Evolutionary conservation across 2,888 invertebrate genomes (phyloP), one percentile per base, ranked within the genome.

Genomic region (Pristionchus maxplancki): DNA sequence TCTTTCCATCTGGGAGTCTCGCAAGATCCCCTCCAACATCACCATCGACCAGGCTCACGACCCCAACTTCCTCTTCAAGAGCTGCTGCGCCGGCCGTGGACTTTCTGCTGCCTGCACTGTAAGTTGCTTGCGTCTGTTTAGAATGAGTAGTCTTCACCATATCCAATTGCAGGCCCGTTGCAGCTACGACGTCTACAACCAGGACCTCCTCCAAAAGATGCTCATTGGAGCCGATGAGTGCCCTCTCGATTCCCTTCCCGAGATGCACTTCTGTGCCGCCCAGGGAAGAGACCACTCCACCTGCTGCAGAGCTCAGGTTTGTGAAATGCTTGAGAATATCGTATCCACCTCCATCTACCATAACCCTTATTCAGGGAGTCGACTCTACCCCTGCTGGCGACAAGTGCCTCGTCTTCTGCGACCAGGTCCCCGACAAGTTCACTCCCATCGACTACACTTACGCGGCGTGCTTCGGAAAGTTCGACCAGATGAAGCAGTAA

Each of bases 191-290:
- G 6, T 62, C 5, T 85, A 85, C 64, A 64, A 37, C 31, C 62
- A 85, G 44, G 48, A 58, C n/a, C 85, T 85, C 4, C 85, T 85
- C 48, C 85, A 85, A 44, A 64, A 62, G 31, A 85, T 85, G 85
- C 31, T 85, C 20, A 64, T 85, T 20, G 85, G 85, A 40, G 85
- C 37, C 8, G 85, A 85, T 40, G 85, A 85, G 40, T 85, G 85
- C 48, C 85, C 85, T 64, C 85, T 85, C 24, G 85, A 85, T 85
- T 85, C 85, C 40, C 64, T 85, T 24, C 62, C 85, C 64, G 85
- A 85, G 15, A 85, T 85, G 85, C 85, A 85, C 34, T 85, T 85
- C 85, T 85, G 85, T 44, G 85, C 85, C 20, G 85, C 85, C n/a
- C 85, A 85, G 44, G 85, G 85, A 0, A 31, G 85, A 28, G 85